A percentile compares a stretch with the other conserved stretches of the same genome.
Conservation (phyloP, 2,113 vertebrate genomes). For the Tringa solitaria region DNA sequence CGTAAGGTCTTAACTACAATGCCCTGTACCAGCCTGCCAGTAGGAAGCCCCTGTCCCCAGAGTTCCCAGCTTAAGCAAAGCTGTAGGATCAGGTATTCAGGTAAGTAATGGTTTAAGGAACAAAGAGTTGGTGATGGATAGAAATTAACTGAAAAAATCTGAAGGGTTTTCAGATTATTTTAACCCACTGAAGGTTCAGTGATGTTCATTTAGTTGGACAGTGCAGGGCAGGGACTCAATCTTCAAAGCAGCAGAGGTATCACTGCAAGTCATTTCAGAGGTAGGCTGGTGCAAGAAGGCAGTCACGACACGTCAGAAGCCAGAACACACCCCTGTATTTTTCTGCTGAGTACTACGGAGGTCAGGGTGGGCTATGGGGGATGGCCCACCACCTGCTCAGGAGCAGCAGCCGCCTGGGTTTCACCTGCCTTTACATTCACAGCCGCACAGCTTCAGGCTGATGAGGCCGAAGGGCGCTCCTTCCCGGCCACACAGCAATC, state of each 20-base stretch:
- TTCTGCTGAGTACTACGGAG: neutral
- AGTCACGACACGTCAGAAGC: neutral
- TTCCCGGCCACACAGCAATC: neutral
- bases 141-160: neutral
- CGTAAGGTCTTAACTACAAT: accelerated
- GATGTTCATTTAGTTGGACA: neutral
- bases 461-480: neutral
- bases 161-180: neutral
- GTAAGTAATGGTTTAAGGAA: neutral
- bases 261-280: neutral
- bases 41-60: neutral
- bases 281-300: neutral
- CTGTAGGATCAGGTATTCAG: neutral
- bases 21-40: neutral
- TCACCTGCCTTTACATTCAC: neutral
- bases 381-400: accelerated
- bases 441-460: neutral
- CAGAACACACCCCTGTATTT: neutral
- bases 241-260: neutral
- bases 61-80: neutral
- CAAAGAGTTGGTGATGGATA: neutral
- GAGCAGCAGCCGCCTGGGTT: neutral
- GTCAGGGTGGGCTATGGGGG: accelerated
- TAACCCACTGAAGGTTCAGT: neutral
- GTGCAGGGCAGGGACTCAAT: neutral